phyloP scores from a whole-genome alignment of 2,888 invertebrate species.

The Eulithis testata region DNA sequence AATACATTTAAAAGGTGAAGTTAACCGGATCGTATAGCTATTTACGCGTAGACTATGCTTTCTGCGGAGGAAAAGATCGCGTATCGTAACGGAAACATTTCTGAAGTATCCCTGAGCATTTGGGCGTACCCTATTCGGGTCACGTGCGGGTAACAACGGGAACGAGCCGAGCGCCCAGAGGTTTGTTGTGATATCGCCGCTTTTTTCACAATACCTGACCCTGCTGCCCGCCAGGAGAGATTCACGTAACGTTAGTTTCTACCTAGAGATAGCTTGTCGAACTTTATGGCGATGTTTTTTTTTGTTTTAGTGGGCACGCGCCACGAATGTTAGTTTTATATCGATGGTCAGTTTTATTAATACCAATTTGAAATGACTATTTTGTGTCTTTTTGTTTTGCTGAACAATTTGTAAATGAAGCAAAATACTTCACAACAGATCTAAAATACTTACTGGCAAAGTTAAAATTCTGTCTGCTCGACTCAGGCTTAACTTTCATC shows the following conservation, averaged over 20 bases:
- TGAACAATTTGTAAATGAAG: background rate
- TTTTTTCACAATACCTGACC: slow-evolving; percentile 81
- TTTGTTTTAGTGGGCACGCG: slow-evolving; percentile 40
- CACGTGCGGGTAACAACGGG: slow-evolving; percentile 77
- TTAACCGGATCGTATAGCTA: slow-evolving; percentile 71
- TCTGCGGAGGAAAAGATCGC: slow-evolving; percentile 74
- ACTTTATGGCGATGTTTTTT: slow-evolving; percentile 64
- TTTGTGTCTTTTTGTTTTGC: too few species aligned
- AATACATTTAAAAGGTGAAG: slow-evolving; percentile 61
- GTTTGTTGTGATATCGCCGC: slow-evolving; percentile 81
- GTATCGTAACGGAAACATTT: slow-evolving; percentile 80
- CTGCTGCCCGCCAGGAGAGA: slow-evolving; percentile 63
- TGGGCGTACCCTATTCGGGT: slow-evolving; percentile 69
- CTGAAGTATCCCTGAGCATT: slow-evolving; percentile 74
- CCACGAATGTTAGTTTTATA: slow-evolving; percentile 24
- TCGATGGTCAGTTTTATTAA: slow-evolving; percentile 19
- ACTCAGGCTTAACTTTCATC: slow-evolving; percentile 17
- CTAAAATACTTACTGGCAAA: slow-evolving; percentile 9
- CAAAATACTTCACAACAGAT: slow-evolving; percentile 7
- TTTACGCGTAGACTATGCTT: slow-evolving; percentile 75
- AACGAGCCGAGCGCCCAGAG: slow-evolving; percentile 74
- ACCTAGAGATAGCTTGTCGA: slow-evolving; percentile 55
- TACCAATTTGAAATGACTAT: background rate
- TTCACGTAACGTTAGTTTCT: slow-evolving; percentile 68
- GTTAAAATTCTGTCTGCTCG: slow-evolving; percentile 7